Evolutionary conservation across 2,797 vertebrate genomes (phyloP).

Genomic region (Tragelaphus oryx): DNA sequence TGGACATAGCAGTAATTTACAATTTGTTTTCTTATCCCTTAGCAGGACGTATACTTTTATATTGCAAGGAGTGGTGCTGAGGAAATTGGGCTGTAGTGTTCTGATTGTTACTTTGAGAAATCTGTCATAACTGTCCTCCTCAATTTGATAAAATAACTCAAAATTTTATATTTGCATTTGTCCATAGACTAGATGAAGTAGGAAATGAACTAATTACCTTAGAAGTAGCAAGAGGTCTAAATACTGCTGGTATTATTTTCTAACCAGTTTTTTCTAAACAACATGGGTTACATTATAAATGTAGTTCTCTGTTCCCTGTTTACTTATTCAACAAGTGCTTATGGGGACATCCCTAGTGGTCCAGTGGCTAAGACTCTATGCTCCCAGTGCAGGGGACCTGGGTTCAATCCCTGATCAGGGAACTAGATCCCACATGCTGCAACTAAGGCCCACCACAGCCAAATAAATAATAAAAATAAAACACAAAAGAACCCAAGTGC

Average conservation of each 20-base stretch:
- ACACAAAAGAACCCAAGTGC: neutral
- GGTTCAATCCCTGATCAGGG: neutral
- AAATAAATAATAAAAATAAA: neutral
- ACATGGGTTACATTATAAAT: neutral
- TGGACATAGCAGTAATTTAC: neutral
- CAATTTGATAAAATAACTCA: neutral
- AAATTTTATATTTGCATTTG: neutral
- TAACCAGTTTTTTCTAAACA: neutral
- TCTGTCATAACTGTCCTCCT: neutral
- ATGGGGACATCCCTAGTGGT: neutral
- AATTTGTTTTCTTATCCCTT: neutral
- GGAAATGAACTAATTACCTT: neutral
- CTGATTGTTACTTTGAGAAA: neutral
- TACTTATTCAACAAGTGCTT: neutral
- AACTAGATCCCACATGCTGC: neutral
- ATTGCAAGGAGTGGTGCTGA: neutral
- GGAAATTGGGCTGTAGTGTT: neutral
- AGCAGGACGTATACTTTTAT: neutral
- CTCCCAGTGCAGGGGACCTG: neutral
- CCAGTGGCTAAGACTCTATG: neutral
- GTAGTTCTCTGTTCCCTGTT: neutral
- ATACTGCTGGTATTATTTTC: neutral
- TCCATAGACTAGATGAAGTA: neutral
- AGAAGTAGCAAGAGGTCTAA: neutral
- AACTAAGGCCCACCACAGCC: neutral